Evolutionary conservation across 35 echinoderm and acorn worm species (phyloP).

Genomic region (Heliocidaris tuberculata): DNA sequence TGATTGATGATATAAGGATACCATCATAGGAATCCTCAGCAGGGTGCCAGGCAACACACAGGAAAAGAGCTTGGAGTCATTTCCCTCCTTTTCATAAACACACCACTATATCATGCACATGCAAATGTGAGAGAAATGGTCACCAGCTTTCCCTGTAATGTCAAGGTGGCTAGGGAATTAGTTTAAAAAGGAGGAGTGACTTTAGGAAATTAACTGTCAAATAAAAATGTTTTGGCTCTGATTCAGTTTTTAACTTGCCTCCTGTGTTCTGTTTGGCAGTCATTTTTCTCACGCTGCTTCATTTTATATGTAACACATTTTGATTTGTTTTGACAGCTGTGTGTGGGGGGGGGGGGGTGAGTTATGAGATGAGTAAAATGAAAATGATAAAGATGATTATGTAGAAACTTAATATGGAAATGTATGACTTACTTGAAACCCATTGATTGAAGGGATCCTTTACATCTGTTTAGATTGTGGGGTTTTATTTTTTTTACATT

Average conservation of each 20-base stretch:
- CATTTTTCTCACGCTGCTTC: neutral
- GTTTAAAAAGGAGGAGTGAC: neutral
- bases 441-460: no score
- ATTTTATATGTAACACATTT: neutral
- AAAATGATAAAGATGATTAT: no score
- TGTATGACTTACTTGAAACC: no score
- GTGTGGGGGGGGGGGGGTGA: neutral
- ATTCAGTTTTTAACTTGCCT: neutral
- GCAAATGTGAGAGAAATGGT: neutral
- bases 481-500: no score
- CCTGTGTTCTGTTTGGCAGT: neutral
- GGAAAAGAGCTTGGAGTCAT: neutral
- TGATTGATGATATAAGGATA: neutral
- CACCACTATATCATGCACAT: neutral
- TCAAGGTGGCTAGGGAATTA: neutral
- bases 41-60: neutral
- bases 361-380: no score
- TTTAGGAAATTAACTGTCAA: neutral
- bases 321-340: constrained; percentile 2
- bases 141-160: neutral
- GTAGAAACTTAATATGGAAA: no score
- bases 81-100: neutral
- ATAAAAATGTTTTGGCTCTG: constrained; percentile 1
- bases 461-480: no score
- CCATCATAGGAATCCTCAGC: neutral